phyloP scores from a whole-genome alignment of 2,888 invertebrate genomes.

The Tachina lurida region DNA sequence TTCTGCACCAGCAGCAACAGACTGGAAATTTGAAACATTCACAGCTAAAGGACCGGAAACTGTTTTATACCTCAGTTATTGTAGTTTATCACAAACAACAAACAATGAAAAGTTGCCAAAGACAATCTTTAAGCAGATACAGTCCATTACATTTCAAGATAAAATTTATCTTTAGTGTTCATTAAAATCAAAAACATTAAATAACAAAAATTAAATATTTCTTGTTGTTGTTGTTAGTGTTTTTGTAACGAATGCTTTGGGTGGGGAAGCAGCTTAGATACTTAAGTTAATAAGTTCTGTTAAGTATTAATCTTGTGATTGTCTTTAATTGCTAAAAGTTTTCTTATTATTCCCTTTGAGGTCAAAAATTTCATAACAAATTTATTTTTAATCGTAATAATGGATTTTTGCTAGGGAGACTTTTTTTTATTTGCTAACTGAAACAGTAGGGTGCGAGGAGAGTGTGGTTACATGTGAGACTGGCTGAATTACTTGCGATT shows the following conservation, averaged over 20 bases:
- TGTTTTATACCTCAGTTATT: conserved; percentile 15
- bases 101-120: conserved; percentile 37
- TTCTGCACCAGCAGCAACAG: neutral
- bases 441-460: no score
- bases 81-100: conserved; percentile 28
- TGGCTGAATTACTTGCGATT: no score
- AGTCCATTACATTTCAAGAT: conserved; percentile 56
- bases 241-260: conserved; percentile 8
- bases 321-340: conserved; percentile 46
- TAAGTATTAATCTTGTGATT: neutral
- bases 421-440: no score
- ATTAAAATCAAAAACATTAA: conserved; percentile 56
- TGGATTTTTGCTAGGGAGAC: no score
- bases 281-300: conserved; percentile 5
- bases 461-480: no score
- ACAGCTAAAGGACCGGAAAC: conserved; percentile 15
- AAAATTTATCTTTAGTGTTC: conserved; percentile 52
- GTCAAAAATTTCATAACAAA: conserved; percentile 21
- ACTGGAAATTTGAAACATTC: conserved; percentile 1
- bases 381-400: conserved; percentile 23
- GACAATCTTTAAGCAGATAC: conserved; percentile 44
- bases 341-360: conserved; percentile 31
- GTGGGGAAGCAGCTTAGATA: neutral
- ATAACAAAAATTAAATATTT: conserved; percentile 37
- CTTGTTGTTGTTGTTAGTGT: neutral